phyloP scores from a whole-genome alignment of 2,113 vertebrate genomes.

The Madoqua kirkii region DNA sequence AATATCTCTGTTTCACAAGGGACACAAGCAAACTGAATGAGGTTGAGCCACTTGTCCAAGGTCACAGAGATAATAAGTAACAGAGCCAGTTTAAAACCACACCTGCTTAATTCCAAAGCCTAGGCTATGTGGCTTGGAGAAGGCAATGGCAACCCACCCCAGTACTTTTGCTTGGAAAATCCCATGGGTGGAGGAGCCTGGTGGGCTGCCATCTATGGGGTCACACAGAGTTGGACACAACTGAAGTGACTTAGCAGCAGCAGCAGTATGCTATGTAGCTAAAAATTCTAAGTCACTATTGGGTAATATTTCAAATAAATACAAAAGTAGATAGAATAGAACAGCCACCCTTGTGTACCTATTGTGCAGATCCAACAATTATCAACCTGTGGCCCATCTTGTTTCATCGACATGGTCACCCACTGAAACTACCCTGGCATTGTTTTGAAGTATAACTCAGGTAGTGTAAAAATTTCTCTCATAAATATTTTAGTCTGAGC shows the following conservation, averaged over 20 bases:
- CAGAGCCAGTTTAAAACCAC: neutral
- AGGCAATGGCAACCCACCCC: too few relatives aligned
- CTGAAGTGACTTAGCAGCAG: too few relatives aligned
- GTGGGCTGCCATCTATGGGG: too few relatives aligned
- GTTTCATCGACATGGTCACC: neutral
- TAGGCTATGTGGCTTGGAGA: neutral
- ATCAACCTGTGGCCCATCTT: neutral
- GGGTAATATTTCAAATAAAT: neutral
- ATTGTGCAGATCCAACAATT: neutral
- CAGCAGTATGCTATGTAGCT: neutral
- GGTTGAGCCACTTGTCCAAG: neutral
- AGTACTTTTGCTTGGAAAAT: too few relatives aligned
- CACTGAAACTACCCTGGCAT: neutral
- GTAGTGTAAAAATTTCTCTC: neutral
- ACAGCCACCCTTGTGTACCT: neutral
- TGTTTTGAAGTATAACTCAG: neutral
- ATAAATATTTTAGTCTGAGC: neutral
- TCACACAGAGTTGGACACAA: accelerated
- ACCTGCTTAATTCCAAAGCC: neutral
- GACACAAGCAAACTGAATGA: neutral
- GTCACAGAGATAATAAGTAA: neutral
- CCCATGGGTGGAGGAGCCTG: too few relatives aligned
- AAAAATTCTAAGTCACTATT: neutral
- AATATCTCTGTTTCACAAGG: neutral
- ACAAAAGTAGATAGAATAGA: neutral